These are phyloP conservation scores for Cairina moschata DNA, from an alignment of 2,113 vertebrate genomes.

Conservation along the genomic window DNA sequence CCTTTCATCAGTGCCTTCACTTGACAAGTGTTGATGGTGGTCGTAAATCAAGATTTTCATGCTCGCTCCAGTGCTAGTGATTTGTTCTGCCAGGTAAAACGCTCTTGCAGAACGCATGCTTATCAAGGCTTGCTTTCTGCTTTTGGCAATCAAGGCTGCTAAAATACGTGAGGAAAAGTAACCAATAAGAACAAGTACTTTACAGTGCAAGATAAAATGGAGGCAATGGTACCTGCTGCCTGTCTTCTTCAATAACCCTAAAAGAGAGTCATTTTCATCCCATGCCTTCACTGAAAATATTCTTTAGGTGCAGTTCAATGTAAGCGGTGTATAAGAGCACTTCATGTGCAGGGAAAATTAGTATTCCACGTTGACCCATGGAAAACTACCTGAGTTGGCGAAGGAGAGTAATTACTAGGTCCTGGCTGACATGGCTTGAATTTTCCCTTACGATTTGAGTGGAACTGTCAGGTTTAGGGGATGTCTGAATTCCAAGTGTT, in stretches of 20 bases:
- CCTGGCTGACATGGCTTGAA: neutral
- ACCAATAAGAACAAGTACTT: slow-evolving; percentile 37
- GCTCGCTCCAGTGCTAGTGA: neutral
- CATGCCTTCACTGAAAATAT: neutral
- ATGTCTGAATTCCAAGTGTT: neutral
- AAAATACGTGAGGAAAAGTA: slow-evolving; percentile 21
- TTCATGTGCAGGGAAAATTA: neutral
- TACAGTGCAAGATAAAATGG: neutral
- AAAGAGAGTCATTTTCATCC: neutral
- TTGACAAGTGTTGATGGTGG: slow-evolving; percentile 35
- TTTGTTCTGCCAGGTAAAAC: slow-evolving; percentile 52
- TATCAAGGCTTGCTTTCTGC: slow-evolving; percentile 17
- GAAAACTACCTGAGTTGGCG: neutral
- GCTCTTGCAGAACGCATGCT: neutral
- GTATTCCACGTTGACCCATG: neutral
- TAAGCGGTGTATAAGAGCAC: neutral
- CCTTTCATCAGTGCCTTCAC: slow-evolving; percentile 18
- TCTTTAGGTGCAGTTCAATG: neutral
- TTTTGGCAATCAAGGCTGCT: slow-evolving; percentile 7
- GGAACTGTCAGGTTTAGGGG: neutral
- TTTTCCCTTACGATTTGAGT: neutral
- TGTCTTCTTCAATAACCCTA: neutral
- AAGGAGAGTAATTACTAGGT: neutral
- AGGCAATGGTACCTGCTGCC: neutral
- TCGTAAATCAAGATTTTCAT: slow-evolving; percentile 72